Base-by-base conservation (phyloP, 2,113 vertebrate species). In the Antennarius striatus region DNA sequence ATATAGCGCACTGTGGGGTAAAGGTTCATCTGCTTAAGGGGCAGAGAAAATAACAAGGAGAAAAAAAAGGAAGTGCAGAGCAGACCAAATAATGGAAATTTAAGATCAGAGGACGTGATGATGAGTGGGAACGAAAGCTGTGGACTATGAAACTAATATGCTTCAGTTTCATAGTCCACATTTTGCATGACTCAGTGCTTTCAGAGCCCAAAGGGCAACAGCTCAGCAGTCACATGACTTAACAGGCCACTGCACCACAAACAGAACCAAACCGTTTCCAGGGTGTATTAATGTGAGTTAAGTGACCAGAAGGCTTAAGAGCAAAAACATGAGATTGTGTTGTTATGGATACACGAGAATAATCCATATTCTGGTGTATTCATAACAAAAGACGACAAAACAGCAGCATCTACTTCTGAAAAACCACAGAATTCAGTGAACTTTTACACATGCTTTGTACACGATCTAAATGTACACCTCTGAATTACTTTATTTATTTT, bases 221-320 rank as follows among this genome's bases (percentile, higher is more conserved):
- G 22, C 64, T 58, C 56, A 39, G 58, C 60, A 56, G 56, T 76
- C 79, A 77, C 81, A 70, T 88, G 77, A 85, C 75, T 43, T 7
- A n/a, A 66, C 80, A 69, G 57, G 32, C 72, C 2, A 30, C 30
- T 4, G 63, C 49, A 28, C 14, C 10, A 4, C 51, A 13, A 9
- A 28, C 51, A 13, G 11, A 28, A 9, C 52, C 17, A 71, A 58
- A 54, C 1, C 1, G 1, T 12, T 56, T 45, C 56, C 22, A 46
- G 7, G 4, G 13, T 49, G 4, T 4, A 28, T 39, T 42, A 14
- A 40, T 42, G 7, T 64, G 17, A 32, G 10, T 48, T 43, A n/a
- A 53, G 22, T 74, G 39, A 46, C 29, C 57, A 49, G 0, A 51
- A 57, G 56, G 17, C 22, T 39, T 4, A 13, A 32, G n/a, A 10